phyloP scores from a whole-genome alignment of 2,888 invertebrate species.

The Psylliodes chrysocephalus region DNA sequence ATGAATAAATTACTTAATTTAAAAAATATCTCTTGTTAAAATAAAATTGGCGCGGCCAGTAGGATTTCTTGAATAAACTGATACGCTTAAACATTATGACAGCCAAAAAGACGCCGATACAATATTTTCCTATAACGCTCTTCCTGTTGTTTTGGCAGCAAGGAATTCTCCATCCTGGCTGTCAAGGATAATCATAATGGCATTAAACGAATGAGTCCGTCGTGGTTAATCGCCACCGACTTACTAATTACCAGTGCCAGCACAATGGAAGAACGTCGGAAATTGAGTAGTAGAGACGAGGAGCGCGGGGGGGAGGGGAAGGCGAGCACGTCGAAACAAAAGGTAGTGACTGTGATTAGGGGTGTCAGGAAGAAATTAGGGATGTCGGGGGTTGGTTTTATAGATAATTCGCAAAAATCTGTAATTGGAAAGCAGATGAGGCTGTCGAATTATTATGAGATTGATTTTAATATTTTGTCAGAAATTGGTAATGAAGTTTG shows the following conservation, averaged over 20 bases:
- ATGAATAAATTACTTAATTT: too few relatives aligned
- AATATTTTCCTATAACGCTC: neutral
- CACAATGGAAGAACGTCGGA: slow-evolving; percentile 57
- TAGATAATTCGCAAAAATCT: slow-evolving; percentile 4
- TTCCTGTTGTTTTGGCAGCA: slow-evolving; percentile 5
- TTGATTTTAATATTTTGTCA: too few relatives aligned
- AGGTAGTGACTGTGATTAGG: slow-evolving; percentile 29
- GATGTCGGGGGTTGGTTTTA: neutral
- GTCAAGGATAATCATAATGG: slow-evolving; percentile 64
- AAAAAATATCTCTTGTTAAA: too few relatives aligned
- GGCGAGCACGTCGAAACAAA: slow-evolving; percentile 23
- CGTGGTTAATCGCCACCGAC: slow-evolving; percentile 64
- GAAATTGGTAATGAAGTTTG: too few relatives aligned
- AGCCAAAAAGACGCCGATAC: neutral
- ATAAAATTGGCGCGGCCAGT: slow-evolving; percentile 2
- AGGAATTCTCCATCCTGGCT: slow-evolving; percentile 41
- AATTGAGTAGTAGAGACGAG: slow-evolving; percentile 19
- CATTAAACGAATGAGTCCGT: slow-evolving; percentile 65
- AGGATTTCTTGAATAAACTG: neutral
- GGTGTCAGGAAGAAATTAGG: slow-evolving; percentile 17
- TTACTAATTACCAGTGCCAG: slow-evolving; percentile 62
- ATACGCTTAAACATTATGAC: neutral
- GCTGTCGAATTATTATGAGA: too few relatives aligned
- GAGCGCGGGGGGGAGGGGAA: slow-evolving; percentile 1
- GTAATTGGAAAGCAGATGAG: neutral